These are phyloP conservation scores for Caenorhabditis wallacei DNA, from an alignment of 2,888 invertebrate genomes.

Conservation along the genomic window DNA sequence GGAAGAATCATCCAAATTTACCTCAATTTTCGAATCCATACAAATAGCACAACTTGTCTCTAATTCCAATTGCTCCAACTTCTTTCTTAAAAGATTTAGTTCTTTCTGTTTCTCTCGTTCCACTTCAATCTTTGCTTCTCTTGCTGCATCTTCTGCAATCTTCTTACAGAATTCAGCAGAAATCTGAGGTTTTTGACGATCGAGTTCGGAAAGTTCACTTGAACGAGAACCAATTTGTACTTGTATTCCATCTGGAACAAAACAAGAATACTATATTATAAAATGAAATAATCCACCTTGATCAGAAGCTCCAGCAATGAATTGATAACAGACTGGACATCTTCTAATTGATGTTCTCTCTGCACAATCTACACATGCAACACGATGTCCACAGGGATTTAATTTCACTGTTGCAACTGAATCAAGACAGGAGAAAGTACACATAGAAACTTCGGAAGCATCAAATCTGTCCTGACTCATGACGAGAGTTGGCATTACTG, in stretches of 20 bases:
- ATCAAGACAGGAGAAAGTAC: conserved; percentile 75
- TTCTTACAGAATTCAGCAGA: conserved; percentile 45
- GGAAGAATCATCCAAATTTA: not conserved
- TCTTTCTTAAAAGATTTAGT: conserved; percentile 59
- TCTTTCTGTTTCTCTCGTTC: conserved; percentile 70
- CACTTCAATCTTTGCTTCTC: conserved; percentile 66
- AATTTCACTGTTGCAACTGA: conserved; percentile 72
- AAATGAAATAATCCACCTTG: conserved; percentile 21
- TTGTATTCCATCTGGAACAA: conserved; percentile 47
- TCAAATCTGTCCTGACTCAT: conserved; percentile 62
- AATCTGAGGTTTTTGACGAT: conserved; percentile 27
- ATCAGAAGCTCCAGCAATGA: conserved; percentile 60
- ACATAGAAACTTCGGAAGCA: conserved; percentile 70
- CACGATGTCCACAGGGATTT: conserved; percentile 75
- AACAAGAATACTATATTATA: too few relatives aligned
- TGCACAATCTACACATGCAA: conserved; percentile 72
- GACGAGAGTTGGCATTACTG: conserved; percentile 64
- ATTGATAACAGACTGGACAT: conserved; percentile 69
- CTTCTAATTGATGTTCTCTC: conserved; percentile 62
- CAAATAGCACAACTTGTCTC: conserved; percentile 71
- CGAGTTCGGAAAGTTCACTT: conserved; percentile 26
- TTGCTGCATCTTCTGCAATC: conserved; percentile 67
- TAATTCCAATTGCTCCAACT: conserved; percentile 68
- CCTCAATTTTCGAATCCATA: conserved; percentile 67
- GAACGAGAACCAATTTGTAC: conserved; percentile 60